Evolutionary conservation across 1,140 invertebrate genomes (phyloP).

Genomic region (Sminthurides bifidus): DNA sequence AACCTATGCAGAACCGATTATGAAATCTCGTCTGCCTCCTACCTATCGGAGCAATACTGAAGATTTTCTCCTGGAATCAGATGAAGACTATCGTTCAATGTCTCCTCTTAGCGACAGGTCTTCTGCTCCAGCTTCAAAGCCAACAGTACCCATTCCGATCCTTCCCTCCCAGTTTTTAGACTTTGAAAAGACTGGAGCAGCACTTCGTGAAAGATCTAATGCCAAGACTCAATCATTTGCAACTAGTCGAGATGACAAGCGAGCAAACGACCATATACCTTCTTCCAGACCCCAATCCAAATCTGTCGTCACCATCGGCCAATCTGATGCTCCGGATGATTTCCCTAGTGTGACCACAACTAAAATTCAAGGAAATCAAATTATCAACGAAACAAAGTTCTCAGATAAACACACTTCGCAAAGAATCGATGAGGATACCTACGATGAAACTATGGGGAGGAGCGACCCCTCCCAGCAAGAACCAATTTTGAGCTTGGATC

Average conservation of each 20-base stretch:
- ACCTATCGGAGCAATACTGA: no score
- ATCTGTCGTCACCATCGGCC: slow-evolving; percentile 13
- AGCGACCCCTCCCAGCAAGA: slow-evolving; percentile 4
- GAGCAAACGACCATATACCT: no score
- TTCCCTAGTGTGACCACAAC: not conserved
- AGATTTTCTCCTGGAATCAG: slow-evolving; percentile 4
- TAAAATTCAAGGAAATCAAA: not conserved
- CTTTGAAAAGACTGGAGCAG: slow-evolving; percentile 27
- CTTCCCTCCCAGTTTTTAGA: slow-evolving; percentile 24
- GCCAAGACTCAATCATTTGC: slow-evolving; percentile 25
- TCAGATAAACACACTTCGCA: no score
- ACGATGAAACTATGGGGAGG: not conserved
- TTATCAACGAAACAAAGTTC: no score
- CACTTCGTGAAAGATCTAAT: slow-evolving; percentile 17
- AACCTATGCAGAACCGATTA: no score
- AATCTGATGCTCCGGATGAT: not conserved
- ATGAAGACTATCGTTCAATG: not conserved
- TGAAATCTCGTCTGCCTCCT: no score
- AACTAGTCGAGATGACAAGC: slow-evolving; percentile 8
- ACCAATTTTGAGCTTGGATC: slow-evolving; percentile 19
- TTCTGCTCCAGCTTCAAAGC: no score
- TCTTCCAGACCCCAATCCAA: no score
- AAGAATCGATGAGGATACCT: not conserved
- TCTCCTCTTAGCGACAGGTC: no score
- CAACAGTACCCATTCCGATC: slow-evolving; percentile 29